Base-by-base conservation (phyloP, 1,140 invertebrate species). In the Melipona quadrifasciata region DNA sequence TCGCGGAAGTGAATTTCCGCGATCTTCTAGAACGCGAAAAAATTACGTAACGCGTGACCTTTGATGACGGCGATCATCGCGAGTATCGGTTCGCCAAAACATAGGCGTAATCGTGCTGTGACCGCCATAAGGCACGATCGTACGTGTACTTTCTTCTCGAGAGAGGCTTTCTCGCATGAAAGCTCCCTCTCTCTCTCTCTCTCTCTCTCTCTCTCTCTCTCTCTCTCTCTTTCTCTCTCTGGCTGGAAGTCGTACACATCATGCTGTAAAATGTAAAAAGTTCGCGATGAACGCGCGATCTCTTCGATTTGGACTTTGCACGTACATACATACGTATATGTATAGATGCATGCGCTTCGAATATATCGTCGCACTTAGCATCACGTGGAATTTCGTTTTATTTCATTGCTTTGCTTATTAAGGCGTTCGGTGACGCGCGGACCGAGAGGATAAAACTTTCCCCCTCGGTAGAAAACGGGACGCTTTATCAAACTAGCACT, bases 121-220 rank as follows among this genome's bases (percentile, higher is more conserved):
- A 65, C 11, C 21, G 14, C 14, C 19, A 39, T n/a, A 53, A 72
- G 47, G 14, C 58, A 74, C 72, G 19, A 21, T 74, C 51, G 61
- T 68, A 82, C 80, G 68, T 76, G 61, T 68, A 82, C 80, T 82
- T 76, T 82, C 80, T 57, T 75, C 51, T 10, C 11, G 16, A 39
- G 47, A 24, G 39, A 2, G 1, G 1, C 34, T 39, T 31, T 75
- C 67, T 65, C 71, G 47, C 12, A 11, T 19, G 21, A 65, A 74
- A 47, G 24, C 51, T 47, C 31, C 57, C 27, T 17, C 51, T 17
- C 47, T 12, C 47, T 31, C 0, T 73, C 71, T 19, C n/a, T 31
- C 1, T 53, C 71, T 51, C 17, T 47, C 31, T 31, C 17, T 8
- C 47, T 17, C 8, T 31, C 16, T 31, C 58, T 11, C 21, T 24